Conservation (phyloP, 2,888 invertebrate genomes). For the Drosophila yooni region DNA sequence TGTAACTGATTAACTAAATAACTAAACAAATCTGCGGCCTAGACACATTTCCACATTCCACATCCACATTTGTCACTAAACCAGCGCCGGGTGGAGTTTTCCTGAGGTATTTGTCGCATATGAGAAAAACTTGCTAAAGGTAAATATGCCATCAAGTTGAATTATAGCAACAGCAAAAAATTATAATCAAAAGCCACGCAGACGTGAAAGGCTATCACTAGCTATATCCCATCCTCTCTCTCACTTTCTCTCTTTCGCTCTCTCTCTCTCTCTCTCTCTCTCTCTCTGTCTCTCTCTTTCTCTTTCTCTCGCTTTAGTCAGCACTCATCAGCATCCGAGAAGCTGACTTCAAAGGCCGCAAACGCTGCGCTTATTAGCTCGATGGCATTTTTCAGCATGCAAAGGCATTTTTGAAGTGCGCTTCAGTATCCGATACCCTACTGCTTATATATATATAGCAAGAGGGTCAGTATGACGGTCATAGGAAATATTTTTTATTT, state of each 20-base stretch:
- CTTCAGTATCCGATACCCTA: conserved; percentile 46
- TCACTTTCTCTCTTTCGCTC: not conserved
- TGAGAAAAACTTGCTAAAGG: conserved; percentile 42
- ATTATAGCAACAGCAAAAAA: conserved; percentile 4
- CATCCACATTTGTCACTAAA: conserved; percentile 63
- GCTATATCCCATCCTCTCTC: not conserved
- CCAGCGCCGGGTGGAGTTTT: not conserved
- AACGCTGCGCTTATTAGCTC: conserved; percentile 70
- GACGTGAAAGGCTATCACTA: conserved; percentile 32
- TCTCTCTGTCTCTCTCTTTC: conserved; percentile 7
- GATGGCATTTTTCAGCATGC: conserved; percentile 62
- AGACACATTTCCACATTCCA: conserved; percentile 6
- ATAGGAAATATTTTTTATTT: not conserved
- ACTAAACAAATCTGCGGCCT: conserved; percentile 67
- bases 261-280: conserved; percentile 8
- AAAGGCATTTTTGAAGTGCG: conserved; percentile 75
- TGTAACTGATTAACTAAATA: conserved; percentile 66
- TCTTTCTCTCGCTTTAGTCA: not conserved
- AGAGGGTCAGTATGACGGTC: conserved; percentile 4
- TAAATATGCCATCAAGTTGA: conserved; percentile 29
- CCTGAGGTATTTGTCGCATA: conserved; percentile 39
- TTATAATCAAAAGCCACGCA: conserved; percentile 18
- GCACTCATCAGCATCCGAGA: conserved; percentile 22
- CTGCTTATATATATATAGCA: not conserved
- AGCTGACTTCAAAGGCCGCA: conserved; percentile 68